These are phyloP conservation scores for Semotilus atromaculatus DNA, from an alignment of 2,797 vertebrate genomes.

Conservation along the genomic window DNA sequence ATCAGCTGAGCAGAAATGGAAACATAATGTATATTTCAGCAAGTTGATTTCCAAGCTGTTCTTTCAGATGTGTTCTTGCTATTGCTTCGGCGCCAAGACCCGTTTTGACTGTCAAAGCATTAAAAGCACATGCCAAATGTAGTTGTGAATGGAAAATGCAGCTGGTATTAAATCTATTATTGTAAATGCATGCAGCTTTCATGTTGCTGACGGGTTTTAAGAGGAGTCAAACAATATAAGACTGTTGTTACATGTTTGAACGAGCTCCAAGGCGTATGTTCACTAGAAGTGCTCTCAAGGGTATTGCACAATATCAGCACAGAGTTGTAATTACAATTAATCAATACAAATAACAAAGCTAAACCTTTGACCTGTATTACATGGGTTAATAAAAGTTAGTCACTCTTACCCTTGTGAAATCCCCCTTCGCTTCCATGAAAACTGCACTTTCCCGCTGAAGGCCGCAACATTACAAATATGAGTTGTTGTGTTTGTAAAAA, in stretches of 20 bases:
- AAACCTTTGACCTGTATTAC: slow-evolving; percentile 42
- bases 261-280: not conserved
- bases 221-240: not conserved
- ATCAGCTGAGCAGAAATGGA: slow-evolving; percentile 51
- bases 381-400: slow-evolving; percentile 17
- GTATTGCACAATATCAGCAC: slow-evolving; percentile 39
- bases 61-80: slow-evolving; percentile 21
- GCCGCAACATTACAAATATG: not conserved
- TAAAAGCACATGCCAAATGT: slow-evolving; percentile 6
- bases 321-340: slow-evolving; percentile 17
- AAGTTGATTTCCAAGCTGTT: slow-evolving; percentile 42
- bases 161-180: not conserved
- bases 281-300: slow-evolving; percentile 12
- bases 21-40: slow-evolving; percentile 43
- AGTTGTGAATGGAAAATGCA: not conserved
- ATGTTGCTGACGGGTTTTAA: not conserved
- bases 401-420: slow-evolving; percentile 41
- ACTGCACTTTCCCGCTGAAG: not conserved
- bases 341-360: slow-evolving; percentile 32
- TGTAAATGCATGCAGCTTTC: not conserved
- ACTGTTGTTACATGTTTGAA: not conserved
- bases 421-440: slow-evolving; percentile 15
- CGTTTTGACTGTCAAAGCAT: slow-evolving; percentile 19
- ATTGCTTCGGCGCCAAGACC: not conserved
- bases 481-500: not conserved